These are phyloP conservation scores for Anthoscopus minutus DNA, from an alignment of 2,113 vertebrate species.

Conservation along the genomic window DNA sequence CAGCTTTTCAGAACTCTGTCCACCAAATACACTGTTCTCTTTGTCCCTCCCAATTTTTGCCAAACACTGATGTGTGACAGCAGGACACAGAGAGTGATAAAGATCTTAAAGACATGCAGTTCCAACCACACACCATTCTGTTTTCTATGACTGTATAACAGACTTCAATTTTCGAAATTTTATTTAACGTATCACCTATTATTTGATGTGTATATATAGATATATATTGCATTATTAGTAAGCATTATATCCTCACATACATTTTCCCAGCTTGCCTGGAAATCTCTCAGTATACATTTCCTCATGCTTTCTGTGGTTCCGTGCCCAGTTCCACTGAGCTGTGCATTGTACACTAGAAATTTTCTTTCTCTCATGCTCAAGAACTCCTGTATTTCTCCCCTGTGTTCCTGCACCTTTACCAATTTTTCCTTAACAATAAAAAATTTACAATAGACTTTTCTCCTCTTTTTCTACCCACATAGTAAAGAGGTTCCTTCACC, in stretches of 20 bases:
- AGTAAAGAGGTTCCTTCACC: not conserved
- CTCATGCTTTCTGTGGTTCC: not conserved
- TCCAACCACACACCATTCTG: not conserved
- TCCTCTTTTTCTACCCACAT: not conserved
- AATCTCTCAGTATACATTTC: not conserved
- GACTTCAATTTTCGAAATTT: not conserved
- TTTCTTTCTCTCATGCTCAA: not conserved
- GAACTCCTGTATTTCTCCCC: not conserved
- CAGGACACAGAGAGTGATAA: not conserved
- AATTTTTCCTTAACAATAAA: not conserved
- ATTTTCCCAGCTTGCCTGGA: not conserved
- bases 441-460: not conserved
- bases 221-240: not conserved
- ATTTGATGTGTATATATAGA: too few relatives aligned
- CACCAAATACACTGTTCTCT: not conserved
- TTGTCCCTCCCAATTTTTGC: not conserved
- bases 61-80: not conserved
- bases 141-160: not conserved
- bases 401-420: not conserved
- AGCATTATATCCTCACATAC: not conserved
- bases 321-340: not conserved
- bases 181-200: not conserved
- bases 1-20: not conserved
- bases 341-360: not conserved
- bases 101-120: accelerated